phyloP scores from a whole-genome alignment of 2,113 vertebrate species.

The cat (Felis catus) region F.catus_Fca126_mat1.0 CM031418.1:134482001-134482500 shows the following conservation, averaged over 20 bases:
- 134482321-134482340: accelerated
- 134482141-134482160: slow-evolving; percentile 94
- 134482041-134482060: no score
- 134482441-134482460: neutral
- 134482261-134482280: neutral
- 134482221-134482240: neutral
- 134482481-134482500: neutral
- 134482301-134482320: neutral
- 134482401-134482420: neutral
- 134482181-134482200: slow-evolving; percentile 91
- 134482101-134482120: slow-evolving; percentile 97
- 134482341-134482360: neutral
- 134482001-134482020: accelerated
- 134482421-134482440: neutral
- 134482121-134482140: slow-evolving; percentile 97
- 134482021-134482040: accelerated
- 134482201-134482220: slow-evolving; percentile 94
- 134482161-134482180: slow-evolving; percentile 88
- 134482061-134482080: slow-evolving; percentile 77
- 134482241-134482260: neutral
- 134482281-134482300: accelerated
- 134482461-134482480: no score
- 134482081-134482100: slow-evolving; percentile 96
- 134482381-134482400: no score
- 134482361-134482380: neutral